phyloP scores from a whole-genome alignment of 2,888 invertebrate genomes.

The Drosophila acutilabella region DNA sequence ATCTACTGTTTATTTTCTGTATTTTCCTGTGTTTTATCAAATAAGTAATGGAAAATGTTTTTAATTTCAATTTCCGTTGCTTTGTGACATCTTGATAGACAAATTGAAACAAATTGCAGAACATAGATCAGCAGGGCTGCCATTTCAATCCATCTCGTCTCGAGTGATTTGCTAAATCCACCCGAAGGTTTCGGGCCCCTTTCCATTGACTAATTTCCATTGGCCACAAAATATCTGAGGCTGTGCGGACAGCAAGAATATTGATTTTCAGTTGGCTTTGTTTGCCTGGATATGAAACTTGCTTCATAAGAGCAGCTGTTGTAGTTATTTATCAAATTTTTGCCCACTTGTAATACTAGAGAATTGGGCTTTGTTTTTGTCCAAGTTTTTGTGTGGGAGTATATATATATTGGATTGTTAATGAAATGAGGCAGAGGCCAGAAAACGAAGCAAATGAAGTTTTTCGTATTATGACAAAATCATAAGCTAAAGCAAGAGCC shows the following conservation, averaged over 20 bases:
- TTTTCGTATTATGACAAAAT: slow-evolving; percentile 57
- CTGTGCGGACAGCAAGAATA: slow-evolving; percentile 23
- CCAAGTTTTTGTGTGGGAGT: slow-evolving; percentile 24
- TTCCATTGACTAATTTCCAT: slow-evolving; percentile 6
- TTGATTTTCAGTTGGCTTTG: slow-evolving; percentile 48
- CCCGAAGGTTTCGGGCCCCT: not conserved
- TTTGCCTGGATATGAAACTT: slow-evolving; percentile 12
- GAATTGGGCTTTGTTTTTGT: slow-evolving; percentile 34
- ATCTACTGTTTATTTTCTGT: not conserved
- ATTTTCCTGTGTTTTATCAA: slow-evolving; percentile 46
- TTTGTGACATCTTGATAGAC: slow-evolving; percentile 55
- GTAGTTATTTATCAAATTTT: slow-evolving; percentile 66
- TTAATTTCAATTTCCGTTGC: slow-evolving; percentile 62
- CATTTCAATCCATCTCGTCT: slow-evolving; percentile 6
- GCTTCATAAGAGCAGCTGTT: slow-evolving; percentile 57
- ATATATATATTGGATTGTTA: slow-evolving; percentile 58
- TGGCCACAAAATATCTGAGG: slow-evolving; percentile 6
- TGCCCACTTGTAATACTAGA: slow-evolving; percentile 49
- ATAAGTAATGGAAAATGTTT: slow-evolving; percentile 48
- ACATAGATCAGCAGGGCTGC: slow-evolving; percentile 54
- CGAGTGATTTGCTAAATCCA: slow-evolving; percentile 8
- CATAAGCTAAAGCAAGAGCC: slow-evolving; percentile 29
- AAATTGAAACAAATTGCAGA: slow-evolving; percentile 72
- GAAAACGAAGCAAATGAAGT: slow-evolving; percentile 40
- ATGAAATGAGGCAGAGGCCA: slow-evolving; percentile 41